Conservation (phyloP, 2,797 vertebrate species). For the Leptoclinus maculatus region DNA sequence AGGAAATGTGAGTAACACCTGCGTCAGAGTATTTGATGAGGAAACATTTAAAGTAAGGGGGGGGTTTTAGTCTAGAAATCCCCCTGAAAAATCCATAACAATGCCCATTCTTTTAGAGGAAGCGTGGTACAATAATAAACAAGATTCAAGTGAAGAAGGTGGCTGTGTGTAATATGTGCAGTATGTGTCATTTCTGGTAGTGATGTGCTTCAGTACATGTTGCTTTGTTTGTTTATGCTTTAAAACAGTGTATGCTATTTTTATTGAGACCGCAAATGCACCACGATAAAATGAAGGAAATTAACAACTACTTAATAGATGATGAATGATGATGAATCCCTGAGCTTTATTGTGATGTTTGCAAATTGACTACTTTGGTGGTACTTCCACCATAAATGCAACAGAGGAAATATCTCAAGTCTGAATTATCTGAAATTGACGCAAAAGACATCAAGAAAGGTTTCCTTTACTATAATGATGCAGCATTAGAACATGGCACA, state of each 20-base stretch:
- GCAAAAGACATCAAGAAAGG: background rate
- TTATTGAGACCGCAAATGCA: background rate
- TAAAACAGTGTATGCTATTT: background rate
- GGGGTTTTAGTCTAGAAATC: constrained; percentile 24
- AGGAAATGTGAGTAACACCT: constrained; percentile 65
- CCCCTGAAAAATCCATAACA: constrained; percentile 14
- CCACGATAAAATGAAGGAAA: background rate
- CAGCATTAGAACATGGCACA: background rate
- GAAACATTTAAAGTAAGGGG: background rate
- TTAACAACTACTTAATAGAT: background rate
- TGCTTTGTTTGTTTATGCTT: background rate
- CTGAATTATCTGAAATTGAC: background rate
- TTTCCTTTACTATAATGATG: background rate
- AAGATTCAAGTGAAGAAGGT: background rate
- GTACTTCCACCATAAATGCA: background rate
- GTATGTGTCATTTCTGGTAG: background rate
- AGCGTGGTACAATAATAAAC: background rate
- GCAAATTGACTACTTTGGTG: background rate
- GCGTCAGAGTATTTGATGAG: constrained; percentile 25
- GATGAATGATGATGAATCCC: background rate
- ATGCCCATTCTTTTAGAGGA: constrained; percentile 38
- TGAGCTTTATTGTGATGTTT: background rate
- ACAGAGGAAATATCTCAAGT: background rate
- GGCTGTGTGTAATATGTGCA: background rate
- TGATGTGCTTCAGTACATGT: background rate